Evolutionary conservation across 37 sponge, comb jelly and placozoan genomes (phyloP).

Genomic region (Petrosia ficiformis): DNA sequence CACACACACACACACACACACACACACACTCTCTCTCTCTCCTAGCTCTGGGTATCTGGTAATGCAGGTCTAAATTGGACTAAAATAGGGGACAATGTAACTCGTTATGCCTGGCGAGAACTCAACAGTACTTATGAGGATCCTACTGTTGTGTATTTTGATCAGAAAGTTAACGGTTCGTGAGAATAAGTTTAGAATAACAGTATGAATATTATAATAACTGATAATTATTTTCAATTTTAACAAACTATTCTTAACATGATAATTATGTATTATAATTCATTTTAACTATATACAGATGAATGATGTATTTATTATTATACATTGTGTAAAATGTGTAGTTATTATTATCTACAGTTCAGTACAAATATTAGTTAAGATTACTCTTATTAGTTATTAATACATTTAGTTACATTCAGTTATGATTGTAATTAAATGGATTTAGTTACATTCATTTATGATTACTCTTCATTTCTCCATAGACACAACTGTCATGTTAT

Average conservation of each 20-base stretch:
- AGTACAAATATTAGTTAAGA: too few relatives aligned
- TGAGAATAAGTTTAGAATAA: neutral
- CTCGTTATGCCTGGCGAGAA: constrained; percentile 40
- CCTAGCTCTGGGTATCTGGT: constrained; percentile 49
- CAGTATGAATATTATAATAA: neutral
- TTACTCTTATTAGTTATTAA: too few relatives aligned
- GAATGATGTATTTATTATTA: too few relatives aligned
- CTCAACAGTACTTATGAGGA: constrained; percentile 14
- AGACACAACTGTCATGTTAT: constrained; percentile 18
- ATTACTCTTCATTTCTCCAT: neutral
- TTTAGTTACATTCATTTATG: too few relatives aligned
- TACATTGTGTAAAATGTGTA: too few relatives aligned
- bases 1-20: neutral
- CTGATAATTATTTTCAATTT: too few relatives aligned
- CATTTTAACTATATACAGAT: too few relatives aligned
- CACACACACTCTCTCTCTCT: neutral
- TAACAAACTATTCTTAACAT: too few relatives aligned
- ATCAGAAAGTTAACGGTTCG: constrained; percentile 17
- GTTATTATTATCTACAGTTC: too few relatives aligned
- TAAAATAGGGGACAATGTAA: constrained; percentile 14
- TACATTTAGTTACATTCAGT: too few relatives aligned
- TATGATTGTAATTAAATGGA: too few relatives aligned
- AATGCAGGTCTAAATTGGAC: constrained; percentile 32
- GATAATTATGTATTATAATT: too few relatives aligned
- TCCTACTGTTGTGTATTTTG: constrained; percentile 32